phyloP scores from a whole-genome alignment of 2,113 vertebrate species.

The Clarias gariepinus region DNA sequence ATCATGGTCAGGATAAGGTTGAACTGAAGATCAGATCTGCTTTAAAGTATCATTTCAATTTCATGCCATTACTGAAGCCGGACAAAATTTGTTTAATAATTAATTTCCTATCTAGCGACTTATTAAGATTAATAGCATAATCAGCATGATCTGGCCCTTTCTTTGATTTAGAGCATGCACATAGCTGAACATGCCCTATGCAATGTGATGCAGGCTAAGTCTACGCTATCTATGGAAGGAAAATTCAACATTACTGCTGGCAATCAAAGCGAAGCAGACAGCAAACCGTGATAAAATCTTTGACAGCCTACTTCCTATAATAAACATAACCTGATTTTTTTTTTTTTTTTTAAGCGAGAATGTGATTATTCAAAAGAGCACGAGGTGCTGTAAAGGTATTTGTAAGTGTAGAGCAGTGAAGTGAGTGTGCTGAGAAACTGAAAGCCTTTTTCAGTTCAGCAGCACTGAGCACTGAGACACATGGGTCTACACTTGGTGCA shows the following conservation, averaged over 20 bases:
- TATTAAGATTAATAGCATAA: background rate
- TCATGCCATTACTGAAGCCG: too few species aligned
- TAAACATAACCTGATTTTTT: background rate
- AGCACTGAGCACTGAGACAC: background rate
- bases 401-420: background rate
- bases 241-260: background rate
- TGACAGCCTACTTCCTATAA: background rate
- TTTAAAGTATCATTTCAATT: too few species aligned
- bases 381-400: background rate
- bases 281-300: background rate
- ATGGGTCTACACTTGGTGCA: background rate
- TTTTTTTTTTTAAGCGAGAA: background rate
- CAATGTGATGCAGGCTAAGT: background rate
- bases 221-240: background rate
- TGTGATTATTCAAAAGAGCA: background rate
- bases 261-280: background rate
- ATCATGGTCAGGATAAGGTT: background rate
- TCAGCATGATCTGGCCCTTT: background rate
- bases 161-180: background rate
- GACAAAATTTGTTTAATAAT: too few species aligned
- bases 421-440: background rate
- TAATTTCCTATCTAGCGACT: background rate
- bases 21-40: too few species aligned
- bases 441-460: background rate
- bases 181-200: background rate